Conservation (phyloP, 2,888 invertebrate species). For the Drosophila fulvimacula region DNA sequence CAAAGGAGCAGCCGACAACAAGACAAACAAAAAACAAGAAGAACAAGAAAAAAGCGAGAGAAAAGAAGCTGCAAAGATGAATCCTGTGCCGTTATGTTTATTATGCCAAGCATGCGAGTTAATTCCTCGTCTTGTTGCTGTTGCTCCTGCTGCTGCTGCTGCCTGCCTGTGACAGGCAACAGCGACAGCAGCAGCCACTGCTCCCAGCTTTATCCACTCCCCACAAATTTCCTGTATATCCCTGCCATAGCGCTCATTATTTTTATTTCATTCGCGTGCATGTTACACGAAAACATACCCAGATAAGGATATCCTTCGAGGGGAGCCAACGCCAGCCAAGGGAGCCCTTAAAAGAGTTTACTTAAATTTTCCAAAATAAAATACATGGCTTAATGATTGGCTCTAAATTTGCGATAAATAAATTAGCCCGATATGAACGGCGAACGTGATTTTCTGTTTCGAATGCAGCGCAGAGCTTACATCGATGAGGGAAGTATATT, state of each 20-base stretch:
- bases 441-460: conserved; percentile 11
- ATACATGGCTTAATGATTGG: conserved; percentile 30
- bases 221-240: neutral
- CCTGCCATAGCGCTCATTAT: conserved; percentile 55
- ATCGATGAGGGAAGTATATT: too few species aligned
- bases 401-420: conserved; percentile 22
- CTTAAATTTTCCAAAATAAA: conserved; percentile 39
- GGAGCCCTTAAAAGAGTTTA: neutral
- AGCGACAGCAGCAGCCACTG: conserved; percentile 21
- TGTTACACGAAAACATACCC: conserved; percentile 50
- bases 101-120: conserved; percentile 76
- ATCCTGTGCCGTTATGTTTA: conserved; percentile 64
- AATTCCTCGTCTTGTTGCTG: conserved; percentile 59
- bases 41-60: neutral
- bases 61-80: conserved; percentile 30
- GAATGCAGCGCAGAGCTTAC: neutral
- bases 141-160: conserved; percentile 30
- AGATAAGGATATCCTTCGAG: conserved; percentile 50
- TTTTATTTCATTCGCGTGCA: conserved; percentile 72
- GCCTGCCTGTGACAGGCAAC: conserved; percentile 37
- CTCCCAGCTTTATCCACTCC: neutral
- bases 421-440: conserved; percentile 9
- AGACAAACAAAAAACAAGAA: neutral
- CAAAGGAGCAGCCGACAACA: conserved; percentile 34
- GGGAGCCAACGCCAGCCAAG: neutral